Base-by-base conservation (phyloP, 2,888 invertebrate genomes). In the Tetropium fuscum region DNA sequence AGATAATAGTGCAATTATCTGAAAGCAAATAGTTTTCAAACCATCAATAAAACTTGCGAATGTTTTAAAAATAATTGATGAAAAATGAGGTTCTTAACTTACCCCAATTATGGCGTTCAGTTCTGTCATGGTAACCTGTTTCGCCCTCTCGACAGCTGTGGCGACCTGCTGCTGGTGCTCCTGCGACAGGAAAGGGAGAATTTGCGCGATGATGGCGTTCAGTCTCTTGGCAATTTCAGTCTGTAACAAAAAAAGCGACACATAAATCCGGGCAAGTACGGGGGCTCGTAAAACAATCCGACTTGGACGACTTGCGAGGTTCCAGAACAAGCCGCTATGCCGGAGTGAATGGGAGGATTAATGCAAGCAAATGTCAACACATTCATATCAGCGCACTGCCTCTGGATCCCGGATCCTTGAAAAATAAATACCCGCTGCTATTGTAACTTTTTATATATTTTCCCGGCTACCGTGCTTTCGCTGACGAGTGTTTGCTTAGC, bases 131-230 rank as follows among this genome's bases (percentile, higher is more conserved):
- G 95, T 97, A 78, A 99, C 95, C 85, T 97, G 96, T 85, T 98
- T 98, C 74, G 98, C 97, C 80, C 97, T 86, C 77, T 99, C 98
- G 44, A 98, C 94, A 10, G 98, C 97, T 47, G 93, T 90, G 20
- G 96, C 93, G 44, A 98, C 97, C 84, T 97, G 96, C 83, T 96
- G 95, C 81, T 98, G 98, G 80, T 98, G 97, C 87, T 96, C 97
- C 83, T 94, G 93, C 64, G 97, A 95, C 76, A 99, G 87, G 84
- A 94, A 97, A 70, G 97, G 98, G 78, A 98, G 88, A 78, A 98
- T 90, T 87, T 98, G 97, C 77, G 93, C 95, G 81, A 97, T 95
- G 78, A 98, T 95, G 79, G 94, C 95, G 83, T 94, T 97, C 81
- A 98, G 87, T 83, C 98, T 89, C 86, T 98, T 98, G 56, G 95